Evolutionary conservation across 2,113 vertebrate species (phyloP).

Genomic region (Casuarius casuarius): DNA sequence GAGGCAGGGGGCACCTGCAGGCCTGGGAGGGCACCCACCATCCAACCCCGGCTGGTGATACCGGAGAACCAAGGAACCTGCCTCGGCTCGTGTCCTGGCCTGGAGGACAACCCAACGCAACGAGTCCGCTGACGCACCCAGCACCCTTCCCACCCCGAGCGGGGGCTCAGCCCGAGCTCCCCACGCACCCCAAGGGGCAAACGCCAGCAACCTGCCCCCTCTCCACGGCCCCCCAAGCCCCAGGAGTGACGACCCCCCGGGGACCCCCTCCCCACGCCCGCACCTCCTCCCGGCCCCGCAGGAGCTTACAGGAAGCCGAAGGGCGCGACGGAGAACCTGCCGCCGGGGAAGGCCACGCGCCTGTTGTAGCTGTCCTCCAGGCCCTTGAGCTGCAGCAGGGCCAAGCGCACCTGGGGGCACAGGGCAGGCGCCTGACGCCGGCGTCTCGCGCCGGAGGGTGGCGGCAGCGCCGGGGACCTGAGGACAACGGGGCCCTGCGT

Average conservation of each 20-base stretch:
- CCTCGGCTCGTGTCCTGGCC: not conserved
- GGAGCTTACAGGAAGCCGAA: slow-evolving; percentile 92
- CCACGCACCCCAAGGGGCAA: not conserved
- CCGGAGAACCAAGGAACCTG: not conserved
- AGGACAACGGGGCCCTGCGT: too few relatives aligned
- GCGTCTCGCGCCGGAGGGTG: too few relatives aligned
- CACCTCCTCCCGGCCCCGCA: not conserved
- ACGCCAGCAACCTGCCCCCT: not conserved
- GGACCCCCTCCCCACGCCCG: not conserved
- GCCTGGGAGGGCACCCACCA: not conserved
- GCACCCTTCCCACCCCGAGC: not conserved
- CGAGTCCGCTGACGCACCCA: too few relatives aligned
- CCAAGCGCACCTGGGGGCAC: slow-evolving; percentile 83
- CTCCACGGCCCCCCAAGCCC: too few relatives aligned
- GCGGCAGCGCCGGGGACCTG: too few relatives aligned
- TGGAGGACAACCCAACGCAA: not conserved
- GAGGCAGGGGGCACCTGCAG: not conserved
- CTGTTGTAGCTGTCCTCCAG: slow-evolving; percentile 90
- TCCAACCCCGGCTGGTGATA: fast-evolving
- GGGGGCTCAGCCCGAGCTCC: too few relatives aligned
- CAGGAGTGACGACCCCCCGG: too few relatives aligned
- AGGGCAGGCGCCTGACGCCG: not conserved
- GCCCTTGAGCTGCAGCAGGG: slow-evolving; percentile 91
- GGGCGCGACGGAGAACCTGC: slow-evolving; percentile 81
- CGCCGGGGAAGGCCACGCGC: slow-evolving; percentile 78